Base-by-base conservation (phyloP, 2,888 invertebrate species). In the Epistrophe eligans region DNA sequence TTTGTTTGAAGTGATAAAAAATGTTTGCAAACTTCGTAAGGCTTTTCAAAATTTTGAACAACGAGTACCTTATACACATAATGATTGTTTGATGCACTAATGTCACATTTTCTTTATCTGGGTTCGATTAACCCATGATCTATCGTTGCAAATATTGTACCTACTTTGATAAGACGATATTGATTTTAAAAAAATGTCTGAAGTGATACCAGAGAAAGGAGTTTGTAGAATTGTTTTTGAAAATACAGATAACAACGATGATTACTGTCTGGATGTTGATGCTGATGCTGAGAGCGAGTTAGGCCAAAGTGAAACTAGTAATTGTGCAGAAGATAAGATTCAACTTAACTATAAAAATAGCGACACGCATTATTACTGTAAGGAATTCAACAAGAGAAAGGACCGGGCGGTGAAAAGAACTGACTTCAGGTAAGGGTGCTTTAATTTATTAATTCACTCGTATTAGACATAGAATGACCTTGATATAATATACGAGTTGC, bases 91-190 rank as follows among this genome's bases (percentile, higher is more conserved):
- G 8, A 55, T 55, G 19, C 35, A 32, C 19, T 19, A n/a, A 52
- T 52, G n/a, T 9, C 9, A 17, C 32, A 55, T 52, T 62, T 32
- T 55, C n/a, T 9, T 17, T 17, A 4, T 19, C 28, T 19, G 38
- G 43, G 28, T 64, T 76, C 52, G 32, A 43, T 19, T 52, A 28
- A 76, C 74, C 62, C 43, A 76, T 55, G n/a, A 1, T 52, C n/a
- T 17, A 50, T 38, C 17, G 19, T n/a, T 64, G 64, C 64, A 62
- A 43, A 62, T 6, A 4, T 62, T 43, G 2, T 62, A 40, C 7
- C 15, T 35, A 24, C 62, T 19, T 48, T 62, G 62, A 50, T 60
- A 38, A 40, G 57, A 11, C 8, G 24, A 24, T 45, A 64, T 72
- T 17, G n/a, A 57, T 43, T 62, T 50, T 24, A 19, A 24, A 7